Percentiles rank a stretch among this genome's conserved stretches.
These are phyloP conservation scores for Varanus komodoensis DNA, from an alignment of 2,113 vertebrate species.

Conservation along the genomic window DNA sequence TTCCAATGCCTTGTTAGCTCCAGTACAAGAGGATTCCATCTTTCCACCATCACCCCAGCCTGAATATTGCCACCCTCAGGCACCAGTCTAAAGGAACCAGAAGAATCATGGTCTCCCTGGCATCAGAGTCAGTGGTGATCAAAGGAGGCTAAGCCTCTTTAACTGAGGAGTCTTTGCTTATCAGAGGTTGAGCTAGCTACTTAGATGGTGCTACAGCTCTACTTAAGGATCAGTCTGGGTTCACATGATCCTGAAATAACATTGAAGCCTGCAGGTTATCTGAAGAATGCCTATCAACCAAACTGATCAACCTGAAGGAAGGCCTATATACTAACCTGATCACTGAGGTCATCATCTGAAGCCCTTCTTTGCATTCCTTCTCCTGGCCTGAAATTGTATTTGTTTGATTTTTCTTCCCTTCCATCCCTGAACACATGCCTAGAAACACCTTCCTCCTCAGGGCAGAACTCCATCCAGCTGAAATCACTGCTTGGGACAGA, in stretches of 20 bases:
- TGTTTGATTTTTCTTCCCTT: not conserved
- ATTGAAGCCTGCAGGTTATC: not conserved
- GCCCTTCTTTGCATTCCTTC: no score
- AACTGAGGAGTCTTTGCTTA: not conserved
- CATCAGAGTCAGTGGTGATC: not conserved
- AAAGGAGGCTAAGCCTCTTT: not conserved
- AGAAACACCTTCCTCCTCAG: not conserved
- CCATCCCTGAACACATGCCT: not conserved
- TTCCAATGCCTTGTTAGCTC: no score
- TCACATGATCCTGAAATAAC: not conserved
- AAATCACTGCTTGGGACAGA: no score
- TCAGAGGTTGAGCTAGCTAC: not conserved
- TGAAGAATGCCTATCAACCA: no score
- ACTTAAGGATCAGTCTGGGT: not conserved
- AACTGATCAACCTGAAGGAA: no score
- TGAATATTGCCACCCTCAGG: not conserved
- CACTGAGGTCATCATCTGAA: no score
- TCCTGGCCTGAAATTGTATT: not conserved
- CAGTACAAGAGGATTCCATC: not conserved
- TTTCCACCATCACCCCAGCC: not conserved
- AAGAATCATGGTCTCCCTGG: not conserved
- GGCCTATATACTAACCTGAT: no score
- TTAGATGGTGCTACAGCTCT: no score
- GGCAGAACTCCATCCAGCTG: no score
- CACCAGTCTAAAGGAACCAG: not conserved